A percentile compares a stretch with the other conserved stretches of the same genome.
Conservation (phyloP, 2,797 vertebrate species). For the Taenioides sp. region DNA sequence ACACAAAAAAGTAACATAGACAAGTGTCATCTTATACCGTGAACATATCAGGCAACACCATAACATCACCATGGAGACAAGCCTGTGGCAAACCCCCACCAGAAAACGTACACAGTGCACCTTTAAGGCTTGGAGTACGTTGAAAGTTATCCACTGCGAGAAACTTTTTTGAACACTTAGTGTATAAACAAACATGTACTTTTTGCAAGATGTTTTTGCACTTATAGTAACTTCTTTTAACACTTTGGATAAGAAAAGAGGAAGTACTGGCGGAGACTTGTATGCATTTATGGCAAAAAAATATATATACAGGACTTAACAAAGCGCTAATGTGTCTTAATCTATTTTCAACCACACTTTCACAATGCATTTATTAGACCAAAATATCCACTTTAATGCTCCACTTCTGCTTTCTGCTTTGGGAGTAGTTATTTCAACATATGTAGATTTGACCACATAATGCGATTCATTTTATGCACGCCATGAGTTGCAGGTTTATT, state of each 20-base stretch:
- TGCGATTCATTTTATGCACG: slow-evolving; percentile 35
- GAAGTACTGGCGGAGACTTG: slow-evolving; percentile 45
- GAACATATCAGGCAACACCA: too few relatives aligned
- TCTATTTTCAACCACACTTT: not conserved
- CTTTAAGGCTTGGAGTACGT: not conserved
- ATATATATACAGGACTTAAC: slow-evolving; percentile 8
- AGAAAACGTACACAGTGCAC: too few relatives aligned
- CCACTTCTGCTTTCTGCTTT: not conserved
- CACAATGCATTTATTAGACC: not conserved
- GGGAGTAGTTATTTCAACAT: not conserved
- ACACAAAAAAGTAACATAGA: too few relatives aligned
- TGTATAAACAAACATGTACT: too few relatives aligned
- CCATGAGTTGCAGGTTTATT: slow-evolving; percentile 39
- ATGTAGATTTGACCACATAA: slow-evolving; percentile 3
- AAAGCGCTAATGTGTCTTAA: not conserved
- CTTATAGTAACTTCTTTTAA: slow-evolving; percentile 22
- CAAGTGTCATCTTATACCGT: too few relatives aligned
- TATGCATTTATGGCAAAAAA: not conserved
- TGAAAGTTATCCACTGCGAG: not conserved
- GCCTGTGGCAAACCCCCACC: too few relatives aligned
- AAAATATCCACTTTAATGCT: not conserved
- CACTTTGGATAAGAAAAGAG: slow-evolving; percentile 42
- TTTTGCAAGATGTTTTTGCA: not conserved
- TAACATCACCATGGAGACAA: too few relatives aligned
- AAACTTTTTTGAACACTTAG: not conserved